Evolutionary conservation across 2,113 vertebrate species (phyloP).

Genomic region (Cebus imitator): DNA sequence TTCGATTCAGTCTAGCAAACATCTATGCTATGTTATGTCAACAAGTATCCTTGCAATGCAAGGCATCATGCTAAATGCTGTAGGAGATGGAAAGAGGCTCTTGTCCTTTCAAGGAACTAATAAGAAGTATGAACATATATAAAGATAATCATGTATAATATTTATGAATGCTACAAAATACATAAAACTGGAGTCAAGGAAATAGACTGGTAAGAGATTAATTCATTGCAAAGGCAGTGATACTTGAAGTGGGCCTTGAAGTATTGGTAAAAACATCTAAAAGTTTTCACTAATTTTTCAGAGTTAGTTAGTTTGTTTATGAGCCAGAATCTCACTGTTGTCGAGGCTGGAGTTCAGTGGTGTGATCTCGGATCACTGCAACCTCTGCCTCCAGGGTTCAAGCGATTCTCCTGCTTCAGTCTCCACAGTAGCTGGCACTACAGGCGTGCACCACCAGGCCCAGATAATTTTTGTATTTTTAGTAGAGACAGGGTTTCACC

Average conservation of each 20-base stretch:
- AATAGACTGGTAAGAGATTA: neutral
- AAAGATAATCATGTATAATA: neutral
- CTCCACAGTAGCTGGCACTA: no score
- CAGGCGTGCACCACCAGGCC: no score
- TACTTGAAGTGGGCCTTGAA: neutral
- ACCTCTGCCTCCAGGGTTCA: no score
- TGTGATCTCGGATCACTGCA: no score
- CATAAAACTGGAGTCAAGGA: neutral
- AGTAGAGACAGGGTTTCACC: no score
- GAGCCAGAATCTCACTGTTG: no score
- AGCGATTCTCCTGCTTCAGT: no score
- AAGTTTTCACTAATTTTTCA: neutral
- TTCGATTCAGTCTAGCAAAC: neutral
- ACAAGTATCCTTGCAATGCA: neutral
- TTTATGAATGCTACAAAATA: neutral
- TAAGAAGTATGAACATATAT: neutral
- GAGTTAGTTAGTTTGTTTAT: neutral
- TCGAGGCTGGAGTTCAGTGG: no score
- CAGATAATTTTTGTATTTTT: no score
- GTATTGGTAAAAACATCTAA: neutral
- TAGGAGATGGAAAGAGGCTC: neutral
- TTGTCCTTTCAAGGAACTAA: neutral
- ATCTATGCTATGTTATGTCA: neutral
- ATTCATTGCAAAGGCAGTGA: neutral
- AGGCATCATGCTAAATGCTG: neutral